Percentiles rank a stretch among this genome's conserved stretches.
Conservation (phyloP, 2,797 vertebrate genomes). For the Octomys mimax region DNA sequence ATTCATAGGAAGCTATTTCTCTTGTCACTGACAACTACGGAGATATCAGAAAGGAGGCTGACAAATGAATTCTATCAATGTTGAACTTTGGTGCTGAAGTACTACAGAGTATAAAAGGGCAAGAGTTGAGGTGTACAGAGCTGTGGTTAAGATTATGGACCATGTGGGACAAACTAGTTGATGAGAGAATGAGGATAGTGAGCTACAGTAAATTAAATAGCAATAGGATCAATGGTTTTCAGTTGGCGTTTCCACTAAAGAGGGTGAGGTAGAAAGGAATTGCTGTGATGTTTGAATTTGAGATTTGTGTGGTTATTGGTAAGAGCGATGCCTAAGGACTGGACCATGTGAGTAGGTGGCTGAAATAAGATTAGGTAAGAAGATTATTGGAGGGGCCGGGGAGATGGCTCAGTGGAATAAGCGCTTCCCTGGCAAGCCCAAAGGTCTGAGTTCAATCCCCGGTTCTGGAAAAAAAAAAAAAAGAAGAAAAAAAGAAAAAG, state of each 20-base stretch:
- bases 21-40: not conserved
- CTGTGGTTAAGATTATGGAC: not conserved
- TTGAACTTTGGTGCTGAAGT: not conserved
- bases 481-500: no score
- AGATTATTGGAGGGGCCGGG: not conserved
- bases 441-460: no score
- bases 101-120: not conserved
- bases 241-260: not conserved
- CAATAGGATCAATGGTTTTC: not conserved
- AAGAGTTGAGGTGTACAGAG: not conserved
- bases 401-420: no score
- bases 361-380: not conserved
- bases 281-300: not conserved
- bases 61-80: not conserved
- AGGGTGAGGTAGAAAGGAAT: not conserved
- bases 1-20: not conserved
- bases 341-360: not conserved
- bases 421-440: no score
- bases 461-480: no score
- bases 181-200: not conserved
- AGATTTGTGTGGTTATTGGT: not conserved
- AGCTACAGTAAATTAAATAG: not conserved
- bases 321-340: not conserved
- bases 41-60: not conserved
- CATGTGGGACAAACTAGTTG: not conserved